Conservation (phyloP, 2,888 invertebrate species). For the Tuberolachnus salignus region DNA sequence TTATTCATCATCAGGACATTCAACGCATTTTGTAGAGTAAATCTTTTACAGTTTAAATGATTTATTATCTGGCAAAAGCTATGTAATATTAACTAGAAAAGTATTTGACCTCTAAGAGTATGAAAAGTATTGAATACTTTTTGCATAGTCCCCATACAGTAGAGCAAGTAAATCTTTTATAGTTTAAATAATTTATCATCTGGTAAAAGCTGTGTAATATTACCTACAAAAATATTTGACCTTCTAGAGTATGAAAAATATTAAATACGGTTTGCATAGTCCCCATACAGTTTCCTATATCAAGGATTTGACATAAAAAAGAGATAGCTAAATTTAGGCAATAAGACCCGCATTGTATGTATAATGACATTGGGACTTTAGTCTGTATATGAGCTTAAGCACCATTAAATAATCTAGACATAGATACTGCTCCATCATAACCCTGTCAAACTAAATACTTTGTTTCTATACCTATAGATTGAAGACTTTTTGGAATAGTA, state of each 20-base stretch:
- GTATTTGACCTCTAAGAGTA: conserved; percentile 36
- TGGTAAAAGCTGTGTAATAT: no score
- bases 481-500: no score
- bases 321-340: conserved; percentile 26
- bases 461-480: no score
- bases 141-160: conserved; percentile 23
- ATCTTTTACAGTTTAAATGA: conserved; percentile 63
- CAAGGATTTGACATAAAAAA: background rate
- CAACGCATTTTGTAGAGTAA: conserved; percentile 43
- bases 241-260: no score
- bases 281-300: conserved; percentile 26
- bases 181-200: no score
- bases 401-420: conserved; percentile 55
- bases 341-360: conserved; percentile 24
- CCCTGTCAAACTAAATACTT: background rate
- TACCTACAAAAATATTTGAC: no score
- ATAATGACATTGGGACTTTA: conserved; percentile 68
- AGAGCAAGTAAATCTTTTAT: no score
- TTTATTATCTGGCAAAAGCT: conserved; percentile 12
- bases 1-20: no score
- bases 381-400: conserved; percentile 41
- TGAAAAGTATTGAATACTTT: conserved; percentile 3
- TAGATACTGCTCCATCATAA: no score
- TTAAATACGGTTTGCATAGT: no score
- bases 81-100: background rate